A percentile compares a stretch with the other conserved stretches of the same genome.
Evolutionary conservation across 2,888 invertebrate genomes (phyloP).

Genomic region (Nebria brevicollis): DNA sequence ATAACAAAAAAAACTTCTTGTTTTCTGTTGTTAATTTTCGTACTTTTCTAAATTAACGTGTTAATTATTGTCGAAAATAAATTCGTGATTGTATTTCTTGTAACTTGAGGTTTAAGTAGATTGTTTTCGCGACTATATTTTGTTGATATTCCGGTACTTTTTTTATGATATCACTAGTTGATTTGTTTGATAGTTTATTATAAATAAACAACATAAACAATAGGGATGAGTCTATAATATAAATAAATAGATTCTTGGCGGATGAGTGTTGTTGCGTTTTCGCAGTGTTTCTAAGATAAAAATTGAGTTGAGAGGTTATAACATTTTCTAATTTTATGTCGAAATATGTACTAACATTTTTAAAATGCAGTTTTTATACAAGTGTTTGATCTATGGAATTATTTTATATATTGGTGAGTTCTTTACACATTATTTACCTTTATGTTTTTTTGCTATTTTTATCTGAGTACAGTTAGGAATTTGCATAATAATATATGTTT

Average conservation of each 20-base stretch:
- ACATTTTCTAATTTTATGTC: slow-evolving; percentile 32
- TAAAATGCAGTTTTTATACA: slow-evolving; percentile 46
- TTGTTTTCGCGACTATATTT: not conserved
- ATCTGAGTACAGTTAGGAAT: slow-evolving; percentile 18
- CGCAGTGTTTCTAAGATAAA: not conserved
- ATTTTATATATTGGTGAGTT: slow-evolving; percentile 44
- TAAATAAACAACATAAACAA: not conserved
- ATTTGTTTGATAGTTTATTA: slow-evolving; percentile 14
- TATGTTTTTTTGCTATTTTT: slow-evolving; percentile 9
- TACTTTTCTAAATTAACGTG: slow-evolving; percentile 40
- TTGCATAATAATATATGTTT: slow-evolving; percentile 13
- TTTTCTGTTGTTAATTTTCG: slow-evolving; percentile 45
- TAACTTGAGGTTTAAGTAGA: not conserved
- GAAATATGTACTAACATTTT: slow-evolving; percentile 36
- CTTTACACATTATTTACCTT: not conserved
- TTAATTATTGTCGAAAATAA: slow-evolving; percentile 36
- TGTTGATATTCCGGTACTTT: not conserved
- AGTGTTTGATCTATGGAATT: slow-evolving; percentile 37
- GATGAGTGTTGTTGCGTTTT: not conserved
- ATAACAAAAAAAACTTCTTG: slow-evolving; percentile 38
- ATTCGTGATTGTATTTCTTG: not conserved
- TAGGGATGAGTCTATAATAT: slow-evolving; percentile 5
- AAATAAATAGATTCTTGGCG: not conserved
- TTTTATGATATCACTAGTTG: not conserved
- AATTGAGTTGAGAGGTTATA: slow-evolving; percentile 17